Percentiles rank a stretch among this genome's conserved stretches.
Conservation (phyloP, 2,113 vertebrate species). For the Ceyx margarethae region DNA sequence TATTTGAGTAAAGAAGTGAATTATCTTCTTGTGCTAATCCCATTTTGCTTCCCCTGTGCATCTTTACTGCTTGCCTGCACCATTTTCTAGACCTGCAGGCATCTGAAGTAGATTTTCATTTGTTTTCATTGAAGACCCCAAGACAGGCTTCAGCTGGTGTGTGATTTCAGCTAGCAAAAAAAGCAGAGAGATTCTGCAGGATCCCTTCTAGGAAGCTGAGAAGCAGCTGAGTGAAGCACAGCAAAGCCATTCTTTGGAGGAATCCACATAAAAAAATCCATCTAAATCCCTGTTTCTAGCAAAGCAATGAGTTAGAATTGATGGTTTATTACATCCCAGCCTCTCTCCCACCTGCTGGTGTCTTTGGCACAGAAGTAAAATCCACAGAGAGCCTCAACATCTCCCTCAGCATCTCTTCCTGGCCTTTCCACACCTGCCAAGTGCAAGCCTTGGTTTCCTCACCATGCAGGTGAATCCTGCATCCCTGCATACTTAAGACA, state of each 20-base stretch:
- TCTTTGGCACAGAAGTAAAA: background rate
- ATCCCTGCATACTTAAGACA: background rate
- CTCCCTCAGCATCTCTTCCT: background rate
- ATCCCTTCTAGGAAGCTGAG: background rate
- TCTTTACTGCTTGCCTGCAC: background rate
- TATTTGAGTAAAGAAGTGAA: constrained; percentile 23
- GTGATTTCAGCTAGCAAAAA: background rate
- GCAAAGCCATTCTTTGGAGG: background rate
- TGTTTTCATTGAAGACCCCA: background rate
- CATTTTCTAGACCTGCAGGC: background rate
- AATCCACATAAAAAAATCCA: background rate
- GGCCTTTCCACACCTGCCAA: background rate
- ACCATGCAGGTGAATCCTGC: background rate
- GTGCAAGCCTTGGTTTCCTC: background rate
- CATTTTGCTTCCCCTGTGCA: background rate
- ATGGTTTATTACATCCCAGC: fast-evolving
- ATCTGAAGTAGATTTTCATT: background rate
- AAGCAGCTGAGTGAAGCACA: background rate
- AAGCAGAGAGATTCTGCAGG: background rate
- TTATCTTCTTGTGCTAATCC: background rate
- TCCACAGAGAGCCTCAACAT: background rate
- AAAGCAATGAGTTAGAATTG: background rate
- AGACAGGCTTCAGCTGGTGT: fast-evolving
- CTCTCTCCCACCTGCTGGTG: background rate
- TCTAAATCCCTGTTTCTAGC: background rate